Base-by-base conservation (phyloP, 2,113 vertebrate species). In the Hemichromis elongatus region DNA sequence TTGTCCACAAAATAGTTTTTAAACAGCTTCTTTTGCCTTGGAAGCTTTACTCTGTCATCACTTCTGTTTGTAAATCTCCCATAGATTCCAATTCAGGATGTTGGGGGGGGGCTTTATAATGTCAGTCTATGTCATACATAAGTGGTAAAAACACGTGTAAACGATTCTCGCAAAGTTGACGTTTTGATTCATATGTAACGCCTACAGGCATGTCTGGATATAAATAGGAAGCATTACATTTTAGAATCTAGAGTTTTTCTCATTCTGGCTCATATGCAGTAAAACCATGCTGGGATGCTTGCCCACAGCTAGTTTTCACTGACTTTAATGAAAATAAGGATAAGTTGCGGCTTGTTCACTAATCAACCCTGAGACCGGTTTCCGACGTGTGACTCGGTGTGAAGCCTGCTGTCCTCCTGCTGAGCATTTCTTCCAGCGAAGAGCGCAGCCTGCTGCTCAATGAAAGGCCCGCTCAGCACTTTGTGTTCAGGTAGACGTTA, bases 401-500 rank as follows among this genome's bases (percentile, higher is more conserved):
- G 61, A 77, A 50, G 52, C 59, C 70, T 21, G 61, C 79, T 2
- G 24, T 45, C 9, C 13, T 53, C 83, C 83, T 6, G 54, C 81
- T 78, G 83, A 80, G 77, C 63, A 1, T 40, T 9, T 79, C 84
- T 77, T 35, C 77, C 52, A 57, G 61, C 11, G 13, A 83, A n/a
- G 28, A 8, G 55, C 42, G 55, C 40, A 33, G 81, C 80, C 82
- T 88, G 86, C 83, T 66, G 79, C 79, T 68, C 61, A 42, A 19
- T 61, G 81, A 88, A 79, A 56, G 57, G 28, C 82, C 81, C 45
- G 55, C 79, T 88, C 88, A 63, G 88, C 21, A 21, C 80, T 90
- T 77, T 84, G 89, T 80, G 75, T 21, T 82, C 79, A 86, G 86
- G 89, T 91, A 78, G 84, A 30, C 81, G 73, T 86, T 89, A 87